phyloP scores from a whole-genome alignment of 2,113 vertebrate genomes.

The Anolis carolinensis region DNA sequence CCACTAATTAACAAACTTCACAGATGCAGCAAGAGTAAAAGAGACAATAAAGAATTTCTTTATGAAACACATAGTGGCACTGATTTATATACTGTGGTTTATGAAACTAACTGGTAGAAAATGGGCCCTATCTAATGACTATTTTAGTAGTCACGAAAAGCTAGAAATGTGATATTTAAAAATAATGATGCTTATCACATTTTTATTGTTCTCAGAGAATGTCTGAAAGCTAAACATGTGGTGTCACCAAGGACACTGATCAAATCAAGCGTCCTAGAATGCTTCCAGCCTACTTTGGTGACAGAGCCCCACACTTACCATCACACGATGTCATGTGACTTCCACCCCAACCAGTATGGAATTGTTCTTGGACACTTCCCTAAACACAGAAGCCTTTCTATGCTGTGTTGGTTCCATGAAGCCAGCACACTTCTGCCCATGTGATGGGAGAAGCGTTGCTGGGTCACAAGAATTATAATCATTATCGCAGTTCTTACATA shows the following conservation, averaged over 20 bases:
- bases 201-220: neutral
- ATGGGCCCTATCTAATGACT: neutral
- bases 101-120: slow-evolving; percentile 2
- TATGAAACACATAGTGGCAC: neutral
- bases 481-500: neutral
- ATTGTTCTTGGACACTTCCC: too few species aligned
- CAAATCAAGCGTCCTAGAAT: too few species aligned
- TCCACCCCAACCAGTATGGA: too few species aligned
- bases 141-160: neutral
- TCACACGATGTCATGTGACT: too few species aligned
- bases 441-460: too few species aligned
- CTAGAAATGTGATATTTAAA: neutral
- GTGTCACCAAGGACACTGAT: too few species aligned
- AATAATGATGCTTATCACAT: neutral
- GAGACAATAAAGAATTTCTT: neutral
- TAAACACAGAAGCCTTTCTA: neutral
- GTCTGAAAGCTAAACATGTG: neutral
- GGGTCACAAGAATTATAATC: too few species aligned
- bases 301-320: too few species aligned
- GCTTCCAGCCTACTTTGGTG: too few species aligned
- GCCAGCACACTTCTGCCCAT: too few species aligned
- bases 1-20: neutral
- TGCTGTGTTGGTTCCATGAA: neutral
- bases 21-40: too few species aligned
- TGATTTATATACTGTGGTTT: neutral